phyloP scores from a whole-genome alignment of 2,797 vertebrate species.

The Botia almorhae region DNA sequence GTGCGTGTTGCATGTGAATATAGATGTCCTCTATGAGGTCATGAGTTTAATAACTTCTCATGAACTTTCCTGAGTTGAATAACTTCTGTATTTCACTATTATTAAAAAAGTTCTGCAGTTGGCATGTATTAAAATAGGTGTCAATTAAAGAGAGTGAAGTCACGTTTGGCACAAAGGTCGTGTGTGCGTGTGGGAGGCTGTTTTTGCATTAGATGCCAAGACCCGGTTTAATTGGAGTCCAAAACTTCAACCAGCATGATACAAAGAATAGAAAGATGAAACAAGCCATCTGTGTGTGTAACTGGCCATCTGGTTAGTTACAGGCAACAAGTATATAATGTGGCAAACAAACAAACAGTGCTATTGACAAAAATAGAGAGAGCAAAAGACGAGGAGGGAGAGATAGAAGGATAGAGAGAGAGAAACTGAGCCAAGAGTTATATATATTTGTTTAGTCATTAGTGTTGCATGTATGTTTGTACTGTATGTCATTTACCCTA shows the following conservation, averaged over 20 bases:
- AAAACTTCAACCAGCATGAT: slow-evolving; percentile 48
- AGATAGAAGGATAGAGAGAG: slow-evolving; percentile 7
- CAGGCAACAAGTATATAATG: slow-evolving; percentile 43
- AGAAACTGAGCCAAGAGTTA: not conserved
- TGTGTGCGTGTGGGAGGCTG: slow-evolving; percentile 9
- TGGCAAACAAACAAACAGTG: slow-evolving; percentile 52
- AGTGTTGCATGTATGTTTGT: no score
- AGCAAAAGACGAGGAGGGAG: not conserved
- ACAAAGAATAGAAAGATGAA: slow-evolving; percentile 48
- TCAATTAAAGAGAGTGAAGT: slow-evolving; percentile 18
- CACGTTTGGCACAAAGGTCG: slow-evolving; percentile 12
- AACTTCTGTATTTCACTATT: not conserved
- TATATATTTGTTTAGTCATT: no score
- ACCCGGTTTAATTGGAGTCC: slow-evolving; percentile 49
- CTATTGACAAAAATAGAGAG: slow-evolving; percentile 16
- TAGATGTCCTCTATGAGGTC: not conserved
- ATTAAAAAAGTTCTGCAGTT: not conserved
- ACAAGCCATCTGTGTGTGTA: slow-evolving; percentile 57
- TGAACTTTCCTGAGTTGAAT: not conserved
- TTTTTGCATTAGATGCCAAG: slow-evolving; percentile 29
- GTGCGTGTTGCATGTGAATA: not conserved
- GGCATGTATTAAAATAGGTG: not conserved
- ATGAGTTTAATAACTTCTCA: no score
- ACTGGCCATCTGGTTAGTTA: slow-evolving; percentile 57
- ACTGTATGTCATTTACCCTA: no score